Evolutionary conservation across 2,888 invertebrate genomes (phyloP), one percentile per base, ranked within the genome.

Genomic region (Buathra laborator): DNA sequence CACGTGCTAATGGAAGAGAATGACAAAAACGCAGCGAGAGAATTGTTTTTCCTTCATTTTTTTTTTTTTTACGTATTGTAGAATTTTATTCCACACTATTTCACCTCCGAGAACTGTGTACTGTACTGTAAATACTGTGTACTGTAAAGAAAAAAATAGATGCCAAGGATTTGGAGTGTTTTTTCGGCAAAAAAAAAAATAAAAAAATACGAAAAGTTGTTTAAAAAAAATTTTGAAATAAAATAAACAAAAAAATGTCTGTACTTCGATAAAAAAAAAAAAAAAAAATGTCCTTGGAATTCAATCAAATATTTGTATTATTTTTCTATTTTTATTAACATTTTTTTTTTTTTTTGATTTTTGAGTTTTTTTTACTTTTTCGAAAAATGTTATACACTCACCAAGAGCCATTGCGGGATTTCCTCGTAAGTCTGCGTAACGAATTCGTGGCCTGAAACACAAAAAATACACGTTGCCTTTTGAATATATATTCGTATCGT

Each of bases 321-420:
- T 24, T 24, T 24, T 24, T 24, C 24, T 2, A 24, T 24, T 24
- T 24, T 24, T 24, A 24, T 24, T 24, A 53, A 53, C 19, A 67
- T 53, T 24, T 37, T 37, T 43, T 62, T 70, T 19, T 24, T 24
- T 24, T 24, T 24, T 24, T n/a, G n/a, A 9, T 37, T 37, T 37
- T 62, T 64, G 6, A 24, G 9, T 24, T 43, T 19, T 24, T 6
- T 14, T 72, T 59, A 43, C 24, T 56, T 56, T 4, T 51, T 29
- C 6, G 3, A 3, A 16, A 10, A 48, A 59, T 43, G 43, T 29
- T 67, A 1, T 79, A 10, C 6, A 75, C 86, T 86, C 77, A 84
- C 84, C 84, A 46, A 84, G 77, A 3, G 84, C 84, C 84, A 84
- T 84, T 14, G 64, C 43, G 59, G 19, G 19, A 46, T 67, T 29